Conservation (phyloP, 2,888 invertebrate genomes). For the Caenorhabditis becei region DNA sequence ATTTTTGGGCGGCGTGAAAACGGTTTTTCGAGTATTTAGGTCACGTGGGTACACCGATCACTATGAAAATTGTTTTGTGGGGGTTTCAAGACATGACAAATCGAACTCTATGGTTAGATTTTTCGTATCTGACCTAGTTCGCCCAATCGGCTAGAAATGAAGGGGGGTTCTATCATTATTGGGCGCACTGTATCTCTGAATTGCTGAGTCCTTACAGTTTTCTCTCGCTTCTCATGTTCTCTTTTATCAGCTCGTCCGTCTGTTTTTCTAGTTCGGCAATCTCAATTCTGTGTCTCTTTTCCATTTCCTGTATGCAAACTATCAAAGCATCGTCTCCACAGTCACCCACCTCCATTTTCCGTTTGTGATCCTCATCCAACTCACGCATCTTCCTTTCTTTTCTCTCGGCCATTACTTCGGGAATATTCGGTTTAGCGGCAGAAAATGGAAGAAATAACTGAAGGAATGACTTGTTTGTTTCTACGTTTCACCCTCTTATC, state of each 20-base stretch:
- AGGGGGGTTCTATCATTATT: no score
- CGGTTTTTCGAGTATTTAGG: no score
- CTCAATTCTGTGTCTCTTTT: background rate
- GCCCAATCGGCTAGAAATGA: no score
- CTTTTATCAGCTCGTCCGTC: background rate
- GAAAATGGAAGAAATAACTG: background rate
- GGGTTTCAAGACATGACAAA: no score
- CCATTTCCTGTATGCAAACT: background rate
- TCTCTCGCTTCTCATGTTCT: background rate
- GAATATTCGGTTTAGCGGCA: no score
- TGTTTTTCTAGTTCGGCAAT: slow-evolving; percentile 1
- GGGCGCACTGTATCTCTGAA: no score
- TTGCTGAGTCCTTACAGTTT: background rate
- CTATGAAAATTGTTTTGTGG: no score
- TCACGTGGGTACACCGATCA: no score
- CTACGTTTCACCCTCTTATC: background rate
- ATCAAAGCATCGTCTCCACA: background rate
- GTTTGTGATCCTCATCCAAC: background rate
- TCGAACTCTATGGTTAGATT: no score
- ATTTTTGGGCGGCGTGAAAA: no score
- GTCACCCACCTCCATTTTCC: background rate
- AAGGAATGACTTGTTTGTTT: background rate
- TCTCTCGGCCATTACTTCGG: background rate
- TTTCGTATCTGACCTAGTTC: no score
- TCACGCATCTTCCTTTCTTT: background rate